Conservation (phyloP, 92 coral and sea anemone genomes). For the Muricea muricata region DNA sequence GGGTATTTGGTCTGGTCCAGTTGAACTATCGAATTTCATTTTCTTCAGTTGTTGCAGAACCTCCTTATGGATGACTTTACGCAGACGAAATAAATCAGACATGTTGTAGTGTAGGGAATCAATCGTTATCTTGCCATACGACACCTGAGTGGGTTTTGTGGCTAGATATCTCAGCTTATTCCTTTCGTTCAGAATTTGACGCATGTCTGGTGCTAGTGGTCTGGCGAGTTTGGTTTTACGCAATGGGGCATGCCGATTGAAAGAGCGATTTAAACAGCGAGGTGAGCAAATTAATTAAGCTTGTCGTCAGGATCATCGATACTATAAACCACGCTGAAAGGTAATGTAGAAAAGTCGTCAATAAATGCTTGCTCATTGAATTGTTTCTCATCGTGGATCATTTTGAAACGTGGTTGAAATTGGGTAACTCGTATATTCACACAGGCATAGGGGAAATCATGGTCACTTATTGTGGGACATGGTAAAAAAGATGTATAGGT, state of each 20-base stretch:
- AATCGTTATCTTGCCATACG: slow-evolving; percentile 15
- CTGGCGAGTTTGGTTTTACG: slow-evolving; percentile 12
- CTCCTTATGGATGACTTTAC: neutral
- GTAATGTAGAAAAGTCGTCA: neutral
- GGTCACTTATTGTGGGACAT: slow-evolving; percentile 46
- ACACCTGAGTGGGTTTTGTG: slow-evolving; percentile 24
- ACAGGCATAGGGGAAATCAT: slow-evolving; percentile 40
- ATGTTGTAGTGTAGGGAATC: neutral
- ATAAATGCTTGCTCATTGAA: slow-evolving; percentile 19
- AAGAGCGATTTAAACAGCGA: slow-evolving; percentile 20
- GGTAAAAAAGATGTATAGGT: slow-evolving; percentile 22
- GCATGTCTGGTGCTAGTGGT: slow-evolving; percentile 44
- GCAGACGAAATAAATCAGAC: neutral
- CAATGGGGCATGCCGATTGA: slow-evolving; percentile 18
- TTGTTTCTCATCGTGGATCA: slow-evolving; percentile 24
- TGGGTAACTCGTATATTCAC: slow-evolving; percentile 33
- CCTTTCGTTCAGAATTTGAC: slow-evolving; percentile 38
- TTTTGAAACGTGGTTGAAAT: slow-evolving; percentile 32
- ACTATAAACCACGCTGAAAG: neutral
- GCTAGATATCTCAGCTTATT: slow-evolving; percentile 36
- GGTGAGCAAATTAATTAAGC: neutral
- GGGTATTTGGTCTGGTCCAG: slow-evolving; percentile 44
- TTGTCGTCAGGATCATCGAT: neutral
- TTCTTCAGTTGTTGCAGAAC: slow-evolving; percentile 9
- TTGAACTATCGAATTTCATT: slow-evolving; percentile 28